Percentiles rank a stretch among this genome's conserved stretches.
These are phyloP conservation scores for Ameiurus melas DNA, from an alignment of 2,113 vertebrate genomes.

Conservation along the genomic window DNA sequence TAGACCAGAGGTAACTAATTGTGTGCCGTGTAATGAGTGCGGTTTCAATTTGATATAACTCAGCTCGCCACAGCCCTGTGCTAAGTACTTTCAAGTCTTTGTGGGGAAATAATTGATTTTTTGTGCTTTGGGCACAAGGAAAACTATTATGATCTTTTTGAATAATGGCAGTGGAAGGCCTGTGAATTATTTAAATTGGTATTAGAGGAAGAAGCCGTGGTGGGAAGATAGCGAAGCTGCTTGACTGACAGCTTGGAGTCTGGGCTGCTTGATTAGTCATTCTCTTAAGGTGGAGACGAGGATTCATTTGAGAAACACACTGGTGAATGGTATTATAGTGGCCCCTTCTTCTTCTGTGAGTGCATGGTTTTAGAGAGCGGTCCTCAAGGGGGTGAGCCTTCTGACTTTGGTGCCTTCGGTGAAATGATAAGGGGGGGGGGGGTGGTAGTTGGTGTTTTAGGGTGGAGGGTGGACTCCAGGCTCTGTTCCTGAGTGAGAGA, in stretches of 20 bases:
- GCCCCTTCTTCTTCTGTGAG: constrained; percentile 33
- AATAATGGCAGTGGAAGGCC: constrained; percentile 99
- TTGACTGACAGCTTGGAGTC: constrained; percentile 90
- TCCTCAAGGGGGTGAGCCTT: constrained; percentile 30
- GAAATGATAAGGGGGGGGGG: constrained; percentile 4
- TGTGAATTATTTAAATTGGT: constrained; percentile 99
- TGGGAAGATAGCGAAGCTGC: constrained; percentile 81
- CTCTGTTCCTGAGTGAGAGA: constrained; percentile 14
- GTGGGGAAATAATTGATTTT: constrained; percentile 99
- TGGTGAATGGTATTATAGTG: constrained; percentile 59
- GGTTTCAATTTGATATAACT: constrained; percentile 99
- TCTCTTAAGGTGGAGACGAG: constrained; percentile 79
- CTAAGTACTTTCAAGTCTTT: constrained; percentile 99
- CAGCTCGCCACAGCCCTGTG: constrained; percentile 95
- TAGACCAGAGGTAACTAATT: constrained; percentile 99
- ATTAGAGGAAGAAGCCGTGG: constrained; percentile 93
- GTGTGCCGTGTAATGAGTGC: constrained; percentile 99
- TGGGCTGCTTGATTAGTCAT: constrained; percentile 90
- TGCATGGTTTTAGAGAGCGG: constrained; percentile 49
- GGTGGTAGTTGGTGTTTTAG: constrained; percentile 50
- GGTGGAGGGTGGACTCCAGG: not conserved
- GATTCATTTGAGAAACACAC: constrained; percentile 53
- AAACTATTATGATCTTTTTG: constrained; percentile 99
- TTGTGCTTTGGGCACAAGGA: constrained; percentile 99
- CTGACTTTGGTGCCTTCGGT: constrained; percentile 31